Percentiles rank a stretch among this genome's conserved stretches.
Evolutionary conservation across 1,140 invertebrate genomes (phyloP).

Genomic region (Neodiprion virginianus): DNA sequence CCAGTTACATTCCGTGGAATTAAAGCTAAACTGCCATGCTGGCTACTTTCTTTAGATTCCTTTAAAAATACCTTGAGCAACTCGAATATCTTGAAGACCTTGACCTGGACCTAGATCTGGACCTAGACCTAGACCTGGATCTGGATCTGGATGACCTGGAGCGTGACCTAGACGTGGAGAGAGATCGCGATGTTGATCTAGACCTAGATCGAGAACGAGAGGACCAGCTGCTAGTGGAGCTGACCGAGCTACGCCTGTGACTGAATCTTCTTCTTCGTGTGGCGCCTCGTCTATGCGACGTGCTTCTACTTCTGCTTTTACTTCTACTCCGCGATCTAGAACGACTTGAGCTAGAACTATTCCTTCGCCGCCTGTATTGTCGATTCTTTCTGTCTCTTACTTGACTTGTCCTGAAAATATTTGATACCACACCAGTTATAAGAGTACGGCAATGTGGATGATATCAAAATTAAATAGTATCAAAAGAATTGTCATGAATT

Average conservation of each 20-base stretch:
- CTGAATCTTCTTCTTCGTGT: conserved; percentile 42
- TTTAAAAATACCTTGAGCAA: conserved; percentile 45
- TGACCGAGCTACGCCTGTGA: conserved; percentile 49
- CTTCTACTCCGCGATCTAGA: conserved; percentile 37
- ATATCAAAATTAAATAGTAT: too few species aligned
- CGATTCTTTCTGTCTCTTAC: conserved; percentile 26
- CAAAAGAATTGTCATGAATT: too few species aligned
- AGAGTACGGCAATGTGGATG: too few species aligned
- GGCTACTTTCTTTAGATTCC: too few species aligned
- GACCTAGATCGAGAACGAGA: conserved; percentile 47
- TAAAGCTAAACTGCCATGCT: too few species aligned
- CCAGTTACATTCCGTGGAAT: conserved; percentile 30
- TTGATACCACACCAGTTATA: not conserved
- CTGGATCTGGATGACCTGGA: conserved; percentile 36
- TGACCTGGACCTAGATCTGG: conserved; percentile 31
- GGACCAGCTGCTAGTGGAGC: conserved; percentile 52
- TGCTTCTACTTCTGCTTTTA: conserved; percentile 30
- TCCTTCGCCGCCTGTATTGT: conserved; percentile 31
- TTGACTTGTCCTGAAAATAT: conserved; percentile 29
- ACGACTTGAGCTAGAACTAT: conserved; percentile 33
- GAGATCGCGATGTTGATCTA: conserved; percentile 35
- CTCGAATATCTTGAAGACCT: conserved; percentile 43
- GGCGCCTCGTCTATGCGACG: conserved; percentile 29
- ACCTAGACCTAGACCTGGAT: conserved; percentile 37
- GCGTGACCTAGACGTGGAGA: conserved; percentile 38